A percentile compares a stretch with the other conserved stretches of the same genome.
Conservation (phyloP, 2,113 vertebrate genomes). For the Tragelaphus strepsiceros region DNA sequence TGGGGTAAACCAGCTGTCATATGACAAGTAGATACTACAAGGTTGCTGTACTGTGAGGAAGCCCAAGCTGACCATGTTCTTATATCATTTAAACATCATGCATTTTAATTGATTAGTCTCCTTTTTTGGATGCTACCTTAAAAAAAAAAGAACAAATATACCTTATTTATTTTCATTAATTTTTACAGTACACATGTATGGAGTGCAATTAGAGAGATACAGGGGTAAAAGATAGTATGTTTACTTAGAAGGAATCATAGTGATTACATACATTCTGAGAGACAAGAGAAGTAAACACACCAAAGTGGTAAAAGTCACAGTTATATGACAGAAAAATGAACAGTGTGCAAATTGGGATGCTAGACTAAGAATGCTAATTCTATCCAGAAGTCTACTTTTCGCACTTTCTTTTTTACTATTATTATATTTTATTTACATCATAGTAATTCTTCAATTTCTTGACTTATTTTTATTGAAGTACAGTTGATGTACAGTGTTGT, state of each 20-base stretch:
- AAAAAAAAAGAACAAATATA: neutral
- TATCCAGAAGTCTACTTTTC: neutral
- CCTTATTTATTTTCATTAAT: neutral
- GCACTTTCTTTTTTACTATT: neutral
- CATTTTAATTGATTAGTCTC: neutral
- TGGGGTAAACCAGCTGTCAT: neutral
- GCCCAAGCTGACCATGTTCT: fast-evolving
- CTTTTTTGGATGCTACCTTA: neutral
- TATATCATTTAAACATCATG: neutral
- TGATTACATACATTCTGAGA: neutral
- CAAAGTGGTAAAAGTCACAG: neutral
- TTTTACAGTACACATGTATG: neutral
- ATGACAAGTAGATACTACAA: neutral
- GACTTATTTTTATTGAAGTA: neutral
- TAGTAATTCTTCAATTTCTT: neutral
- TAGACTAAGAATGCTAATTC: neutral
- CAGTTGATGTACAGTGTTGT: neutral
- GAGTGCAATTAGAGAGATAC: neutral
- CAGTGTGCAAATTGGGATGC: neutral
- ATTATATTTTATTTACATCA: neutral
- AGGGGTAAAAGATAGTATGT: neutral
- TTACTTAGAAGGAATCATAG: neutral
- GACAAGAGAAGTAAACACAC: neutral
- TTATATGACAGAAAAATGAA: neutral
- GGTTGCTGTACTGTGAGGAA: neutral